Evolutionary conservation across 2,113 vertebrate species (phyloP).

Genomic region (Ancistrus triradiatus): DNA sequence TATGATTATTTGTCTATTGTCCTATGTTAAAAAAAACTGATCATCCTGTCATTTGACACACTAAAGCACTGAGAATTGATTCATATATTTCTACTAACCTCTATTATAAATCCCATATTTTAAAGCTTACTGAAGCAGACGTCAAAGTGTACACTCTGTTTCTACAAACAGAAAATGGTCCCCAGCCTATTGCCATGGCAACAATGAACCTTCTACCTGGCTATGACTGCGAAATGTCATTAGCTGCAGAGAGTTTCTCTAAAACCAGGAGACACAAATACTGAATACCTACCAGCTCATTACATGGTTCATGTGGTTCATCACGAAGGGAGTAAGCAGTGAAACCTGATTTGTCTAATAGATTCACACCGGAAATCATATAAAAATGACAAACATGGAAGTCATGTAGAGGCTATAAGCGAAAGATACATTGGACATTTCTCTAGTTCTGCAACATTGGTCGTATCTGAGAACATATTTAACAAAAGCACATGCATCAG

Average conservation of each 20-base stretch:
- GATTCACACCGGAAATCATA: neutral
- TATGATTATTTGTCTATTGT: too few species aligned
- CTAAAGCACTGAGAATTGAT: too few species aligned
- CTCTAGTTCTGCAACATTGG: conserved; percentile 1
- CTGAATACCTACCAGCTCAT: neutral
- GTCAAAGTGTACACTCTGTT: neutral
- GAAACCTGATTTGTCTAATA: too few species aligned
- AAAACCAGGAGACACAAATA: conserved; percentile 3
- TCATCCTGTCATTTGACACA: too few species aligned
- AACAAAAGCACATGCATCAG: neutral
- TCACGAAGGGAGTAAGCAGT: too few species aligned
- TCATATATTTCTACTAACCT: neutral
- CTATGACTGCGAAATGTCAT: conserved; percentile 14
- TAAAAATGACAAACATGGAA: neutral
- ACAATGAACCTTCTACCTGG: conserved; percentile 24
- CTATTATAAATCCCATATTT: neutral
- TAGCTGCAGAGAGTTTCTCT: conserved; percentile 3
- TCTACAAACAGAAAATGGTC: conserved; percentile 5
- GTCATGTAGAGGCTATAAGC: neutral
- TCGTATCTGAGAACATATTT: neutral
- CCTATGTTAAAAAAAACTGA: too few species aligned
- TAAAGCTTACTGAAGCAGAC: neutral
- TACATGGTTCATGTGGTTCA: neutral
- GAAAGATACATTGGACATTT: neutral
- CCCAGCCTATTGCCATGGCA: conserved; percentile 39